A percentile compares a stretch with the other conserved stretches of the same genome.
Conservation (phyloP, 2,888 invertebrate species). For the Deilephila porcellus region DNA sequence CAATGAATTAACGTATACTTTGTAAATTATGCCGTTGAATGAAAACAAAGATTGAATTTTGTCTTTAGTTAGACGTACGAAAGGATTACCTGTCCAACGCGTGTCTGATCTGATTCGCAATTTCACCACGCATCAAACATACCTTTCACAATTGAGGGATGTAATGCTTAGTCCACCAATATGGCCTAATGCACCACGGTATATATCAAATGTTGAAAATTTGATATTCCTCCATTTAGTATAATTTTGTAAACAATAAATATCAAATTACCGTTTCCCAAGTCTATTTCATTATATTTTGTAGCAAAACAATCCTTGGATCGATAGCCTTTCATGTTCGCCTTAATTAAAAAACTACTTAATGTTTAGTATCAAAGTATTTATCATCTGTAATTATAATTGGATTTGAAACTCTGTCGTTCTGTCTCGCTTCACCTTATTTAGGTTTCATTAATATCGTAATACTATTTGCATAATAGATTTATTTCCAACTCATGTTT, state of each 20-base stretch:
- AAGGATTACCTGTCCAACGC: too few relatives aligned
- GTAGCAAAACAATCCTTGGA: background rate
- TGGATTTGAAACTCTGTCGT: constrained; percentile 18
- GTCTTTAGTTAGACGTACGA: too few relatives aligned
- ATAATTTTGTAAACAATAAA: too few relatives aligned
- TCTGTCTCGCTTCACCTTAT: background rate
- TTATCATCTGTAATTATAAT: constrained; percentile 7
- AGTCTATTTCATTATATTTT: background rate
- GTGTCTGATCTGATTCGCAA: too few relatives aligned
- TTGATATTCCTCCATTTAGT: too few relatives aligned
- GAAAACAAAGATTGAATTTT: too few relatives aligned
- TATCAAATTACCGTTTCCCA: too few relatives aligned
- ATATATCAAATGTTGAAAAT: too few relatives aligned
- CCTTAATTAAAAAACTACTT: background rate
- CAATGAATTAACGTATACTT: background rate
- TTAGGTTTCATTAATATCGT: constrained; percentile 24
- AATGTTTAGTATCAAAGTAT: background rate
- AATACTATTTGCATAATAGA: constrained; percentile 28
- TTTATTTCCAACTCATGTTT: constrained; percentile 23
- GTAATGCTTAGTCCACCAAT: too few relatives aligned
- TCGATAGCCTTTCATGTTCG: background rate
- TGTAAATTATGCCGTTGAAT: background rate
- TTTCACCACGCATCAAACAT: too few relatives aligned
- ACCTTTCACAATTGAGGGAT: too few relatives aligned
- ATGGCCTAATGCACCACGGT: too few relatives aligned